phyloP scores from a whole-genome alignment of 2,888 invertebrate species.

The Brachylomia viminalis region DNA sequence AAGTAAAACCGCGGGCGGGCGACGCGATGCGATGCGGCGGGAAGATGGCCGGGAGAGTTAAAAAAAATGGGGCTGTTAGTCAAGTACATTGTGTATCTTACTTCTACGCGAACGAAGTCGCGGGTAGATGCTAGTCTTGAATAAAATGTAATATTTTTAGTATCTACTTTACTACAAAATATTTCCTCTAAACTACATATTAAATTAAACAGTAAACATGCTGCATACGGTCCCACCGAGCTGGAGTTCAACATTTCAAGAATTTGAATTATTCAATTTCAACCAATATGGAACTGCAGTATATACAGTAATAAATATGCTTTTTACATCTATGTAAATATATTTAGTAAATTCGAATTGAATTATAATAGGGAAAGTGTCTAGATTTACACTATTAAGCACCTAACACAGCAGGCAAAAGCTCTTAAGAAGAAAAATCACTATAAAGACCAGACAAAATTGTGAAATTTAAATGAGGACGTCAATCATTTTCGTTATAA shows the following conservation, averaged over 20 bases:
- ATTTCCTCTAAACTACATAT: constrained; percentile 22
- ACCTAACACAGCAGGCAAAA: constrained; percentile 59
- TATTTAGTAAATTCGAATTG: constrained; percentile 54
- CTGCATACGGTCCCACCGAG: not conserved
- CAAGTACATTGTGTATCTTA: no score
- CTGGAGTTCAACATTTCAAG: constrained; percentile 42
- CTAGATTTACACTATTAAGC: constrained; percentile 58
- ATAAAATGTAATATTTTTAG: not conserved
- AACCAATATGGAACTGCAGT: constrained; percentile 30
- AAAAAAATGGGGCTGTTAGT: no score
- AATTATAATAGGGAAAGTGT: constrained; percentile 61
- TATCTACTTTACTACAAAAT: not conserved
- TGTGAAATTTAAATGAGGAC: constrained; percentile 47
- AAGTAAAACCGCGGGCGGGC: no score
- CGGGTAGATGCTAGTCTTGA: not conserved
- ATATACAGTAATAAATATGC: constrained; percentile 55
- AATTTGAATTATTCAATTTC: constrained; percentile 60
- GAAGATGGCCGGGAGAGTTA: no score
- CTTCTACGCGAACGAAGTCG: not conserved
- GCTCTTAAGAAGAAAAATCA: constrained; percentile 45
- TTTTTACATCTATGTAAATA: constrained; percentile 52
- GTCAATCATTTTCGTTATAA: constrained; percentile 48
- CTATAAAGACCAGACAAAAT: constrained; percentile 46
- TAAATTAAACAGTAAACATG: constrained; percentile 37
- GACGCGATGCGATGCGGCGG: no score